These are phyloP conservation scores for Bombylius major DNA, from an alignment of 2,888 invertebrate genomes.

Conservation along the genomic window DNA sequence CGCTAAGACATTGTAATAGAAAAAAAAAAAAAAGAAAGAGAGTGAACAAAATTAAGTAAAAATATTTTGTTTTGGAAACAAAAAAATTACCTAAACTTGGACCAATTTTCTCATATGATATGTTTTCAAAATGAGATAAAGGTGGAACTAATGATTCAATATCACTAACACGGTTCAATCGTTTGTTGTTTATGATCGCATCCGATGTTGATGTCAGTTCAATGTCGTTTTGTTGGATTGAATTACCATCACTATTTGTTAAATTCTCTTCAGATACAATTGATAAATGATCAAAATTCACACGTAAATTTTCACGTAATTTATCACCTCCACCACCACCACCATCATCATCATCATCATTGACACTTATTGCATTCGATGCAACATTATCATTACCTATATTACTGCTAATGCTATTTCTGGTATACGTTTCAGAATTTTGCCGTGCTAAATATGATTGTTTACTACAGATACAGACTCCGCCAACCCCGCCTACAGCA, in stretches of 20 bases:
- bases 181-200: slow-evolving; percentile 22
- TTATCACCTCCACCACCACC: slow-evolving; percentile 16
- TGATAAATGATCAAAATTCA: slow-evolving; percentile 59
- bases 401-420: not conserved
- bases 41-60: no score
- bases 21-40: not conserved
- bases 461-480: no score
- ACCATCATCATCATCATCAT: not conserved
- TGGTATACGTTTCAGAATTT: not conserved
- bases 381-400: slow-evolving; percentile 15
- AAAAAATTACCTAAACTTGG: slow-evolving; percentile 22
- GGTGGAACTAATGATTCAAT: slow-evolving; percentile 32
- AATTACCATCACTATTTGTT: slow-evolving; percentile 27
- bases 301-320: slow-evolving; percentile 35
- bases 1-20: not conserved
- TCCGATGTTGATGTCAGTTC: not conserved
- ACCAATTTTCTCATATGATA: slow-evolving; percentile 29
- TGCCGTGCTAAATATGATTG: no score
- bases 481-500: no score
- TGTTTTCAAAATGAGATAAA: slow-evolving; percentile 35
- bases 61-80: no score
- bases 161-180: slow-evolving; percentile 22
- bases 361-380: no score
- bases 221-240: slow-evolving; percentile 3
- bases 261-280: slow-evolving; percentile 61